A percentile compares a stretch with the other conserved stretches of the same genome.
Evolutionary conservation across 2,113 vertebrate genomes (phyloP).

Genomic region (Mesitornis unicolor): DNA sequence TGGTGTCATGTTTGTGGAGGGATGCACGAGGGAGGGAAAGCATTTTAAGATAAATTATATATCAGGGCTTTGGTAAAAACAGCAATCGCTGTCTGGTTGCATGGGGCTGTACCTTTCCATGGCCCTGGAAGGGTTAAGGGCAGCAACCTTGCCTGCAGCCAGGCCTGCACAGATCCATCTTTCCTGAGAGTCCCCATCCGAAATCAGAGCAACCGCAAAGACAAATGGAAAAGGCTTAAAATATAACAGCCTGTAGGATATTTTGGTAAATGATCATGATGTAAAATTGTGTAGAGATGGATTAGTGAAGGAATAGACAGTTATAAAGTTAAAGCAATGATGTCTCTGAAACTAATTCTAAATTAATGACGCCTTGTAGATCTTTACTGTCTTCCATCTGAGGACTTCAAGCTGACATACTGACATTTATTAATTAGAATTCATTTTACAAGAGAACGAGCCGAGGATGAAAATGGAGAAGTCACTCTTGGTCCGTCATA

Average conservation of each 20-base stretch:
- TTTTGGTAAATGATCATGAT: background rate
- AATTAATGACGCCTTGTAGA: constrained; percentile 22
- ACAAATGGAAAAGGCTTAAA: constrained; percentile 21
- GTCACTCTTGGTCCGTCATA: background rate
- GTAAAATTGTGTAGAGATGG: background rate
- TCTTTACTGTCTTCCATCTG: constrained; percentile 27
- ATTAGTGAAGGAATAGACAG: background rate
- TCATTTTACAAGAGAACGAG: background rate
- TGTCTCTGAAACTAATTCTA: constrained; percentile 44
- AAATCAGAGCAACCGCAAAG: constrained; percentile 5
- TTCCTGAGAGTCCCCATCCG: background rate
- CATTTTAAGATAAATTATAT: constrained; percentile 44
- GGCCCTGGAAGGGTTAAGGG: background rate
- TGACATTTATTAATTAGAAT: background rate
- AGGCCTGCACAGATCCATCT: background rate
- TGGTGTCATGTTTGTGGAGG: background rate
- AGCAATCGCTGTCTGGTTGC: background rate
- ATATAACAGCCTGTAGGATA: background rate
- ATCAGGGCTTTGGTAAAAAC: background rate
- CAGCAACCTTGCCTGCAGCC: background rate
- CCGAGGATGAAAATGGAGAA: background rate
- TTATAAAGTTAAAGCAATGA: constrained; percentile 52
- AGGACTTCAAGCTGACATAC: background rate
- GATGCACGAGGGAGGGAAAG: background rate
- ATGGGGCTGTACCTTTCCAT: background rate